These are phyloP conservation scores for Drosophila micromelanica DNA, from an alignment of 1,140 invertebrate species.

Conservation along the genomic window DNA sequence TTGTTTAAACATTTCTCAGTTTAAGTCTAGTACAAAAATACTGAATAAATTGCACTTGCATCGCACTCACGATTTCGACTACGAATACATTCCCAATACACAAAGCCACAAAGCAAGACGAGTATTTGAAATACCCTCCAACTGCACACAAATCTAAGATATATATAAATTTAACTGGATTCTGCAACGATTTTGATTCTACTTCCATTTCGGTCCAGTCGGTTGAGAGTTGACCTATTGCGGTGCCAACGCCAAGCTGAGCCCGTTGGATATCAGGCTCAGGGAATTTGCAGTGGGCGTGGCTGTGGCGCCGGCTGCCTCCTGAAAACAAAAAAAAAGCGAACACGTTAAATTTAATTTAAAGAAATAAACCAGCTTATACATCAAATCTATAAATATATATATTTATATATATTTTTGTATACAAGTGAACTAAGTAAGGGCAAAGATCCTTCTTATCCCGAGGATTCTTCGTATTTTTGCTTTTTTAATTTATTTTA, in stretches of 20 bases:
- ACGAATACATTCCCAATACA: slow-evolving; percentile 11
- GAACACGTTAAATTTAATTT: neutral
- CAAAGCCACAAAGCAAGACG: slow-evolving; percentile 44
- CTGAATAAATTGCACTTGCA: slow-evolving; percentile 78
- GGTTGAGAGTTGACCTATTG: slow-evolving; percentile 40
- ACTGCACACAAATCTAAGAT: neutral
- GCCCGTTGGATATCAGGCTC: slow-evolving; percentile 71
- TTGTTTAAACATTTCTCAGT: slow-evolving; percentile 24
- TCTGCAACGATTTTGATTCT: slow-evolving; percentile 33
- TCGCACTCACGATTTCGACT: slow-evolving; percentile 19
- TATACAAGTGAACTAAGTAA: too few species aligned
- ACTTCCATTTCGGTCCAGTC: slow-evolving; percentile 11
- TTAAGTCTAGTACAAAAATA: slow-evolving; percentile 77
- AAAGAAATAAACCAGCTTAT: too few species aligned
- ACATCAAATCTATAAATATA: too few species aligned
- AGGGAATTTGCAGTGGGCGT: slow-evolving; percentile 58
- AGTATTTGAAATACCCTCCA: slow-evolving; percentile 38
- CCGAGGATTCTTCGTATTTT: too few species aligned
- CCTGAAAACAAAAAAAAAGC: slow-evolving; percentile 41
- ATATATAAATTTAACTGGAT: neutral
- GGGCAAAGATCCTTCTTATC: too few species aligned
- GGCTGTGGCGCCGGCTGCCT: slow-evolving; percentile 49
- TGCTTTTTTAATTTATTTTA: too few species aligned
- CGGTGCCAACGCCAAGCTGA: slow-evolving; percentile 69
- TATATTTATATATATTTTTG: too few species aligned